Evolutionary conservation across 1,140 invertebrate genomes (phyloP), one percentile per base, ranked within the genome.

Genomic region (Cherax quadricarinatus): DNA sequence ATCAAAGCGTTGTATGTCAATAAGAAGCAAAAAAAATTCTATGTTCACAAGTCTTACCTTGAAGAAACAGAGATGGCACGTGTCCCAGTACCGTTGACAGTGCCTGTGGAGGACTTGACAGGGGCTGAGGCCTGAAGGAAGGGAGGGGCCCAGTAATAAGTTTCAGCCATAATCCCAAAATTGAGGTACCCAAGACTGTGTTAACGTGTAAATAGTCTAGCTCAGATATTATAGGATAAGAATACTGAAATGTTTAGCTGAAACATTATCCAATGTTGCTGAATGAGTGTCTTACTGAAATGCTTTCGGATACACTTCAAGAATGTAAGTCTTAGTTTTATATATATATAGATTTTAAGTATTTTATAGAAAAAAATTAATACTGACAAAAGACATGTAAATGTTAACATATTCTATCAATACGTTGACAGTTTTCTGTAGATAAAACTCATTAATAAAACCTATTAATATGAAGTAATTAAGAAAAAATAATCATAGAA

Each of bases 41-140:
- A 18, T 21, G 14, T 57, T 41, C 10, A 30, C 1, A 70, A n/a
- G 51, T 57, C 82, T 90, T 84, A 91, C 90, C 90, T 91, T 51
- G 90, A 91, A 62, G 90, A 86, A 82, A 91, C 90, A 21, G 90
- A 91, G n/a, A 82, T 81, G 83, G 84, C 51, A 91, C 90, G 84
- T 81, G 90, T 81, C 57, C 90, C 85, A 66, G 90, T 91, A 66
- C 90, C 90, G 62, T 91, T 91, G 84, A 91, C 90, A 91, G 90
- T 91, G 84, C 79, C 90, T 86, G 90, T 86, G 16, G 90, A 91
- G 90, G 90, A 87, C 90, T 81, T 91, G 90, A 91, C 90, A 91
- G 90, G 90, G 84, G 90, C 90, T 16, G 84, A 87, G 84, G 84
- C 84, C 84, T 87, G 84, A 53, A 87, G 90, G 57, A 81, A 51